Base-by-base conservation (phyloP, 2,113 vertebrate genomes). In the Eolophus roseicapilla region DNA sequence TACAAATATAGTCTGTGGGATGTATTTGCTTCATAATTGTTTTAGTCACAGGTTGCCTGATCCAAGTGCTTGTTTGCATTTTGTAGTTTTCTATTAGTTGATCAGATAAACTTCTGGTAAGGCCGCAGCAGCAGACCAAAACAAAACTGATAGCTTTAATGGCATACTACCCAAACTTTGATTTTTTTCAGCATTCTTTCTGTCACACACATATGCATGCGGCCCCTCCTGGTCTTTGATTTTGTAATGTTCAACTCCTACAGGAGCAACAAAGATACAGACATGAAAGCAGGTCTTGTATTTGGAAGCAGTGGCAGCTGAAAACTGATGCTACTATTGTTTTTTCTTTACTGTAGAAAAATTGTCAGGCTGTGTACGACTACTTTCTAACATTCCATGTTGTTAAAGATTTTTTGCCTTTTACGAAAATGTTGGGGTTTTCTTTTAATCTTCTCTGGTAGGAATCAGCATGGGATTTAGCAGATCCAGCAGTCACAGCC, bases 391-490 rank as follows among this genome's bases (percentile, higher is more conserved):
- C 74, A 81, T 86, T 18, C 19, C 11, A 3, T 76, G 14, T 65
- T 91, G 21, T 74, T 64, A 35, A 70, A 82, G 79, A 68, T 20
- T 57, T 82, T 78, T 82, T 93, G 24, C 25, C 33, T 84, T 91
- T 91, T 63, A 43, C 27, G 16, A 21, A 27, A 33, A 92, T 64
- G 31, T 59, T 35, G 57, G 33, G 20, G 0, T 35, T 35, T 59
- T 28, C 10, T 49, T 59, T 59, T 59, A 41, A 28, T 28, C 53
- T 86, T 65, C 53, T 80, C 86, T 69, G 46, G 52, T 92, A 77
- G 55, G 70, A 92, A 86, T 87, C 84, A 74, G 60, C n/a, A 41
- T 93, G 92, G 92, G 82, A 86, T 96, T 82, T 96, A 82, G 47
- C 92, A 88, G 41, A 80, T 95, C n/a, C 88, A 64, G 73, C 68